Evolutionary conservation across 1,140 invertebrate genomes (phyloP).

Genomic region (Sipha flava): DNA sequence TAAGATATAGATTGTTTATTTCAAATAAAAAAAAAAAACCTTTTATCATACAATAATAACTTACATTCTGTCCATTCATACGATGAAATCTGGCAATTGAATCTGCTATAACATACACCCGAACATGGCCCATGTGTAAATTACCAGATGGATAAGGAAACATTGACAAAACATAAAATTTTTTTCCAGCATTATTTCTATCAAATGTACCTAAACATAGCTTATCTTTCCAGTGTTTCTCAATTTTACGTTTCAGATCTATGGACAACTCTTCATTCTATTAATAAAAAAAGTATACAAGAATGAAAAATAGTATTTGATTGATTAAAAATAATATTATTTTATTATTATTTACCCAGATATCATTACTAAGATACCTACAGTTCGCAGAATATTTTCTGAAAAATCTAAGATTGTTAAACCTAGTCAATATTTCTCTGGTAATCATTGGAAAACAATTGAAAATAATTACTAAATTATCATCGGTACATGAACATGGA

Average conservation of each 20-base stretch:
- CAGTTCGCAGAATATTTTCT: not conserved
- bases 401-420: not conserved
- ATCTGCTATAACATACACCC: constrained; percentile 95
- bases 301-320: not conserved
- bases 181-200: constrained; percentile 44
- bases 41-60: too few species aligned
- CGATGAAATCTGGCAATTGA: constrained; percentile 77
- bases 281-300: not conserved
- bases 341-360: not conserved
- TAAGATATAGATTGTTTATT: too few species aligned
- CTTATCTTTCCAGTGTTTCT: constrained; percentile 58
- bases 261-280: constrained; percentile 34
- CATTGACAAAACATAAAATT: constrained; percentile 89
- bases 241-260: constrained; percentile 54
- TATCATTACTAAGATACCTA: constrained; percentile 8
- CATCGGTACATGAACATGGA: too few species aligned
- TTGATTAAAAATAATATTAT: not conserved
- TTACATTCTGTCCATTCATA: constrained; percentile 65
- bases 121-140: constrained; percentile 95
- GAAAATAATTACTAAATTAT: not conserved
- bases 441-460: not conserved
- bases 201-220: constrained; percentile 45
- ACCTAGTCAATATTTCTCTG: not conserved
- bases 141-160: constrained; percentile 98
- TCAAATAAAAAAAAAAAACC: too few species aligned